Conservation (phyloP, 2,113 vertebrate species). For the Vicugna pacos region DNA sequence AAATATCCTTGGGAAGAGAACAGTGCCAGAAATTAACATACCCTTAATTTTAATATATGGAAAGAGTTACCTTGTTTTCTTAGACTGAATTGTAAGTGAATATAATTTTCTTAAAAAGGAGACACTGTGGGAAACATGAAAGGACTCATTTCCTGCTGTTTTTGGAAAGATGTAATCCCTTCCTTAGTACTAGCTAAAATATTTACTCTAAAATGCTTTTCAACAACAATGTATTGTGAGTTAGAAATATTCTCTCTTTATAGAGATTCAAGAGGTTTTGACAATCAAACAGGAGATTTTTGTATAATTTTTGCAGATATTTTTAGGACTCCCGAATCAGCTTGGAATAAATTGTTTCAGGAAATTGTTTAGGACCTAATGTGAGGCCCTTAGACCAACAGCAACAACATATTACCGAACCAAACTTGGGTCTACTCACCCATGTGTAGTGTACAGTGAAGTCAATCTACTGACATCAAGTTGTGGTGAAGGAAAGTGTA, state of each 20-base stretch:
- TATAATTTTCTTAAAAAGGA: background rate
- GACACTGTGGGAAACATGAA: background rate
- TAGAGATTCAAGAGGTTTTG: background rate
- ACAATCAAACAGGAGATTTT: background rate
- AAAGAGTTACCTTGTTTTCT: background rate
- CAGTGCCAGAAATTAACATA: background rate
- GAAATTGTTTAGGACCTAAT: constrained; percentile 11
- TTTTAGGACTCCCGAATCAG: background rate
- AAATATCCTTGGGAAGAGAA: background rate
- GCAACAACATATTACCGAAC: background rate
- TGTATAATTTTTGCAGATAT: background rate
- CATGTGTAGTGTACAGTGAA: background rate
- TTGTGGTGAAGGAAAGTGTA: background rate
- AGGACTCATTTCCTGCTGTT: background rate
- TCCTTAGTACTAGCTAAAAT: background rate
- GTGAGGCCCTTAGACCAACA: background rate
- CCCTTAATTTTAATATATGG: background rate
- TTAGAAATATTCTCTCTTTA: background rate
- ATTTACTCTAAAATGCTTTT: background rate
- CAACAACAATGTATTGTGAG: background rate
- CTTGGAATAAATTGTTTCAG: constrained; percentile 38
- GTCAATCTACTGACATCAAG: background rate
- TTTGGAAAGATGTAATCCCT: background rate
- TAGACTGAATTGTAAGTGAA: background rate
- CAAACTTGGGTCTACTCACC: background rate